Evolutionary conservation across 2,888 invertebrate species (phyloP).

Genomic region (Monopis laevigella): DNA sequence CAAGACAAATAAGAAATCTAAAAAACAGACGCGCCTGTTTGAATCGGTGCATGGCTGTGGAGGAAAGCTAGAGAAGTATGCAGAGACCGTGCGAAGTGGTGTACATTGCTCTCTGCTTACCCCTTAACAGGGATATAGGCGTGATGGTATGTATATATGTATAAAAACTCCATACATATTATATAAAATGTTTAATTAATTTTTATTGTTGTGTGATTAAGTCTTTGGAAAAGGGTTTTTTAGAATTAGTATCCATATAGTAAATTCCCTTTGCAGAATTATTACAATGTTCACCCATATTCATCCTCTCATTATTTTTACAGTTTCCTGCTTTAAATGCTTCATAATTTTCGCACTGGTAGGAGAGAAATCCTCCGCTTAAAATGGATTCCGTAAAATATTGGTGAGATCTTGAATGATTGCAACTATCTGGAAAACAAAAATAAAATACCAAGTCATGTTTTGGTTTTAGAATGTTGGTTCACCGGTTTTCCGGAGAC

Average conservation of each 20-base stretch:
- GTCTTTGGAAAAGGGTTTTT: not conserved
- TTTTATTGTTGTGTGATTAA: too few relatives aligned
- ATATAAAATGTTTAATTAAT: too few relatives aligned
- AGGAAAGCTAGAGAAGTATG: too few relatives aligned
- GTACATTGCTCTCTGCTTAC: too few relatives aligned
- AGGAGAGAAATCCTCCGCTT: not conserved
- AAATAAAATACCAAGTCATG: not conserved
- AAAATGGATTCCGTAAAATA: not conserved
- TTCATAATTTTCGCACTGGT: not conserved
- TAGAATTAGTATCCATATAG: not conserved
- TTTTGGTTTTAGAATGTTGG: too few relatives aligned
- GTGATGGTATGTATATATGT: too few relatives aligned
- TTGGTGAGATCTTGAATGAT: not conserved
- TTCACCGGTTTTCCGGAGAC: not conserved
- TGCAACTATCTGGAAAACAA: not conserved
- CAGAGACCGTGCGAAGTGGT: too few relatives aligned
- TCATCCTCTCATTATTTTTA: not conserved
- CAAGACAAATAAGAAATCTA: too few relatives aligned
- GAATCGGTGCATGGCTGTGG: too few relatives aligned
- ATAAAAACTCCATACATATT: too few relatives aligned
- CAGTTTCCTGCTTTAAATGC: not conserved
- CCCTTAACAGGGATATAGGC: too few relatives aligned
- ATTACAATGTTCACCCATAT: not conserved
- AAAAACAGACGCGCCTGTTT: too few relatives aligned
- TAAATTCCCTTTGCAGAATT: not conserved